Conservation (phyloP, 2,797 vertebrate species). For the Microhierax caerulescens region DNA sequence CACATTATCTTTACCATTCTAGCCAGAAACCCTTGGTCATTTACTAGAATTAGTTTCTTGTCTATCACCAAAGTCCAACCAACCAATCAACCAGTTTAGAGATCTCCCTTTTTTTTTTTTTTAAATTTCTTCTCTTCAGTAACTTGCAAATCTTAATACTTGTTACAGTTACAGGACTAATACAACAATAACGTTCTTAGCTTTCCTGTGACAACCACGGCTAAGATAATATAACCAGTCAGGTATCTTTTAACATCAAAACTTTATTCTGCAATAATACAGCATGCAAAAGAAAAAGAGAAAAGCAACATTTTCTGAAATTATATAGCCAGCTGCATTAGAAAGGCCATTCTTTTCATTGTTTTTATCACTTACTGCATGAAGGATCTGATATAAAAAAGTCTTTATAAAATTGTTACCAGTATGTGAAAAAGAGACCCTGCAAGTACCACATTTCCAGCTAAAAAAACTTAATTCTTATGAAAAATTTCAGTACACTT, state of each 20-base stretch:
- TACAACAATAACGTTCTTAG: not conserved
- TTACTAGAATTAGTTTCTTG: not conserved
- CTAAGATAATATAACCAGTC: not conserved
- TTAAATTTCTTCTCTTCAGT: not conserved
- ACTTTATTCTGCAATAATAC: not conserved
- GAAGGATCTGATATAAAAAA: not conserved
- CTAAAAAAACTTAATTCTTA: not conserved
- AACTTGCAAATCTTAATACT: not conserved
- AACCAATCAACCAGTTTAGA: not conserved
- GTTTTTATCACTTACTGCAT: not conserved
- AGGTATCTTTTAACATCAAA: not conserved
- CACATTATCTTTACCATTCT: not conserved
- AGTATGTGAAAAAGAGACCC: not conserved
- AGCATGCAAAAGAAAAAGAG: not conserved
- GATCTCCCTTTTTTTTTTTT: not conserved
- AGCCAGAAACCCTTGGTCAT: not conserved
- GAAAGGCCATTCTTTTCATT: not conserved
- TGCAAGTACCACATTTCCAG: not conserved
- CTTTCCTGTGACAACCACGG: not conserved
- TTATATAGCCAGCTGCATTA: not conserved
- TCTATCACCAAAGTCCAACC: not conserved
- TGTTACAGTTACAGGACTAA: not conserved
- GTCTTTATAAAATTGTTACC: not conserved
- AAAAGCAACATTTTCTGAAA: not conserved
- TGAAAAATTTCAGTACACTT: not conserved